Percentiles rank a stretch among this genome's conserved stretches.
phyloP scores from a whole-genome alignment of 2,797 vertebrate species.

The Cacajao melanocephalus region DNA sequence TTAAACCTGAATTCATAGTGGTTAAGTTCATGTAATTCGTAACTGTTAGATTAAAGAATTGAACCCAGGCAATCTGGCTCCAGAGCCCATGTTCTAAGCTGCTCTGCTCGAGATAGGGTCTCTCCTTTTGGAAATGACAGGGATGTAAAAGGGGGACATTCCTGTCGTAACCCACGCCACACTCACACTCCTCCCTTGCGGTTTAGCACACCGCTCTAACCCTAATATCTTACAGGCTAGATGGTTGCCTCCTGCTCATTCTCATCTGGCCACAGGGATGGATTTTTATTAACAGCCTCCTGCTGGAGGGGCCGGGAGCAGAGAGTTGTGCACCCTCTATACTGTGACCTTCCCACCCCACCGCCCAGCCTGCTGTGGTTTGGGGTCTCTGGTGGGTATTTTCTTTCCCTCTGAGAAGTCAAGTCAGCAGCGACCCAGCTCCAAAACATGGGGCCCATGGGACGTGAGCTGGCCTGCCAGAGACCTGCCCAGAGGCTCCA shows the following conservation, averaged over 20 bases:
- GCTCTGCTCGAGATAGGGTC: background rate
- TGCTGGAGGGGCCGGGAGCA: background rate
- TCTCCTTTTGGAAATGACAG: background rate
- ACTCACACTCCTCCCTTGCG: fast-evolving
- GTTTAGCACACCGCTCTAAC: no score
- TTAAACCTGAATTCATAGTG: background rate
- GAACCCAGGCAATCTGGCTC: background rate
- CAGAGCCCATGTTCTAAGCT: background rate
- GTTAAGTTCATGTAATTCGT: fast-evolving
- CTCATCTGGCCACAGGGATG: background rate
- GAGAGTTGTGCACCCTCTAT: background rate
- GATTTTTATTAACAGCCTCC: background rate
- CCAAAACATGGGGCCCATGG: background rate
- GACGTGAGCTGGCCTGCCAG: background rate
- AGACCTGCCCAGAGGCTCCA: background rate
- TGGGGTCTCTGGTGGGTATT: background rate
- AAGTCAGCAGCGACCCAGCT: background rate
- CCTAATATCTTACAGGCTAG: fast-evolving
- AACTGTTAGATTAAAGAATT: background rate
- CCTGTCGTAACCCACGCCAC: fast-evolving
- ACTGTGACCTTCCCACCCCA: background rate
- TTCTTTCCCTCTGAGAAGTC: constrained; percentile 9
- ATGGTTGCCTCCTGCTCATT: background rate
- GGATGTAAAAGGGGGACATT: background rate
- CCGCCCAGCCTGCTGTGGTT: background rate